Evolutionary conservation across 1,140 invertebrate species (phyloP).

Genomic region (Goniozus legneri): DNA sequence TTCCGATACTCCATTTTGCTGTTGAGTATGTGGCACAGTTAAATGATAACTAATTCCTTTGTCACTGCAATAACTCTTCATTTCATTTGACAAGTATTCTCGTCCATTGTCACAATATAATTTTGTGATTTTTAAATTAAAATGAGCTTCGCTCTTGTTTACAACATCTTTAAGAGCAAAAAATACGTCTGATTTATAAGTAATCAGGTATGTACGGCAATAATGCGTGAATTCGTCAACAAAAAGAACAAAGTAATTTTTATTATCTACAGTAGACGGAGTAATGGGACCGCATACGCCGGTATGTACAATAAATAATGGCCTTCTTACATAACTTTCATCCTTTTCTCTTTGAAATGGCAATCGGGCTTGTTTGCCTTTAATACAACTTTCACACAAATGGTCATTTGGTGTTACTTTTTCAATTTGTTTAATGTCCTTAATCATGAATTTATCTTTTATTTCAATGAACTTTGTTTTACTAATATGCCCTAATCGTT

Average conservation of each 20-base stretch:
- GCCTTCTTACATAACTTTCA: conserved; percentile 12
- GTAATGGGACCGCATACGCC: conserved; percentile 1
- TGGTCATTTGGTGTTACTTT: conserved; percentile 35
- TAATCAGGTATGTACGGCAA: too few species aligned
- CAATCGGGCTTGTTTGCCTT: conserved; percentile 46
- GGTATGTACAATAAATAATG: conserved; percentile 8
- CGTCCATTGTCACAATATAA: conserved; percentile 40
- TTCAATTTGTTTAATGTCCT: conserved; percentile 2
- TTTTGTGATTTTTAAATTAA: conserved; percentile 25
- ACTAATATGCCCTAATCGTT: conserved; percentile 40
- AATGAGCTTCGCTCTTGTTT: too few species aligned
- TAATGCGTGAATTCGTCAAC: not conserved
- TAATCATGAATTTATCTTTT: conserved; percentile 31
- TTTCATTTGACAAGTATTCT: conserved; percentile 35
- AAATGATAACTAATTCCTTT: conserved; percentile 23
- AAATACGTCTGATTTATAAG: too few species aligned
- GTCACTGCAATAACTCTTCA: conserved; percentile 21
- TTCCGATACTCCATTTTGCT: conserved; percentile 40
- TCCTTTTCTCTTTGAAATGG: conserved; percentile 23
- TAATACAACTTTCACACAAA: conserved; percentile 48
- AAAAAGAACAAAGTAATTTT: not conserved
- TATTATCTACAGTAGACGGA: not conserved
- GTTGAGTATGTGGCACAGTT: conserved; percentile 31
- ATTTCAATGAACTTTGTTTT: conserved; percentile 36
- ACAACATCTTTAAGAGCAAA: too few species aligned